Percentiles rank a stretch among this genome's conserved stretches.
phyloP scores from a whole-genome alignment of 1,140 invertebrate species.

The Ericerus pela region DNA sequence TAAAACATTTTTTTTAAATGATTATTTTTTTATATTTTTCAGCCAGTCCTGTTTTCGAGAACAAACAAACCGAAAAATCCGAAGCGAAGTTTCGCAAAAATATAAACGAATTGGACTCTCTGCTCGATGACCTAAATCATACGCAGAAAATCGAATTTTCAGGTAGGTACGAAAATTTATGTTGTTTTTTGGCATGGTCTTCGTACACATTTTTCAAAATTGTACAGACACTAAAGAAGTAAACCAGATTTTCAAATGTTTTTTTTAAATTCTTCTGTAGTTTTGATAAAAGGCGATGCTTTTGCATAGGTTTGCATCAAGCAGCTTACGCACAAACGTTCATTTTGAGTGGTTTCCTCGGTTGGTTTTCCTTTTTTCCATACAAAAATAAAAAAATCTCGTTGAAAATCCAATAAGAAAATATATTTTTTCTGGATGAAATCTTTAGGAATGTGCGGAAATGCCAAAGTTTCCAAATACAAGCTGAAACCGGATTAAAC shows the following conservation, averaged over 20 bases:
- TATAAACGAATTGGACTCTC: slow-evolving; percentile 27
- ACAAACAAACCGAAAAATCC: too few species aligned
- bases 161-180: neutral
- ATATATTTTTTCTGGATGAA: too few species aligned
- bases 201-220: neutral
- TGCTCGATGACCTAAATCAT: slow-evolving; percentile 27
- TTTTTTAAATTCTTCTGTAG: neutral
- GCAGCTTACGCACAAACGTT: neutral
- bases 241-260: neutral
- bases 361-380: too few species aligned
- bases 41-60: too few species aligned
- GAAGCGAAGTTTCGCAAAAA: slow-evolving; percentile 20
- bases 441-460: too few species aligned
- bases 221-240: neutral
- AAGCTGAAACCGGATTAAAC: too few species aligned
- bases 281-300: neutral
- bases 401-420: too few species aligned
- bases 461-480: too few species aligned
- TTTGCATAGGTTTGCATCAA: neutral
- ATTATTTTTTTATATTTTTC: too few species aligned
- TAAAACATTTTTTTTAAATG: too few species aligned
- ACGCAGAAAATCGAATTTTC: slow-evolving; percentile 26
- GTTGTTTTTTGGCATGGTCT: too few species aligned
- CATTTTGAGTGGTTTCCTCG: neutral
- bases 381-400: too few species aligned